Conservation (phyloP, 2,797 vertebrate species). For the Manis pentadactyla region DNA sequence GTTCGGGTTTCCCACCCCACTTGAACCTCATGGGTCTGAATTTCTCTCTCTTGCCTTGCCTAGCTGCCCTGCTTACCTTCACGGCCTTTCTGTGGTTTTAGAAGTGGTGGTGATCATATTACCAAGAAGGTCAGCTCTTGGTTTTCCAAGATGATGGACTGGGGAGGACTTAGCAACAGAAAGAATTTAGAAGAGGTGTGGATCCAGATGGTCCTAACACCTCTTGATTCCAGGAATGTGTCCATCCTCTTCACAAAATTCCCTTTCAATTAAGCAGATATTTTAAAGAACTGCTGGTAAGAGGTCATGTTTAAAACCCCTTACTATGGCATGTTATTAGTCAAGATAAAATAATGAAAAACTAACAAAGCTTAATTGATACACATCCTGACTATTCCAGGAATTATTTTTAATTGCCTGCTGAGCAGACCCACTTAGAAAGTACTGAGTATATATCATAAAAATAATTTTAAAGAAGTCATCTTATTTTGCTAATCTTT, state of each 20-base stretch:
- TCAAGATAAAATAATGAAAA: conserved; percentile 56
- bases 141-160: background rate
- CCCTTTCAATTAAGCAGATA: background rate
- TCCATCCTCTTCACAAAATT: conserved; percentile 15
- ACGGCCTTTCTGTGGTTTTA: background rate
- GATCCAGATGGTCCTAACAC: background rate
- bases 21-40: background rate
- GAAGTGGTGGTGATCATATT: background rate
- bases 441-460: background rate
- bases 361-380: background rate
- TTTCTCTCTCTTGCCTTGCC: background rate
- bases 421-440: conserved; percentile 40
- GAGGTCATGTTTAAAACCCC: background rate
- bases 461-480: conserved; percentile 32
- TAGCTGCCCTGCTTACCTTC: background rate
- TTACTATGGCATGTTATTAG: conserved; percentile 25
- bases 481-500: background rate
- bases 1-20: conserved; percentile 5
- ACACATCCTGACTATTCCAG: background rate
- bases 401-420: conserved; percentile 49
- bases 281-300: conserved; percentile 3
- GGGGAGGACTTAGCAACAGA: background rate
- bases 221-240: background rate
- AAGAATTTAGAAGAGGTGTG: background rate
- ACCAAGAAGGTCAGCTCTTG: background rate